Conservation (phyloP, 1,140 invertebrate genomes). For the Drosophila orosa region DNA sequence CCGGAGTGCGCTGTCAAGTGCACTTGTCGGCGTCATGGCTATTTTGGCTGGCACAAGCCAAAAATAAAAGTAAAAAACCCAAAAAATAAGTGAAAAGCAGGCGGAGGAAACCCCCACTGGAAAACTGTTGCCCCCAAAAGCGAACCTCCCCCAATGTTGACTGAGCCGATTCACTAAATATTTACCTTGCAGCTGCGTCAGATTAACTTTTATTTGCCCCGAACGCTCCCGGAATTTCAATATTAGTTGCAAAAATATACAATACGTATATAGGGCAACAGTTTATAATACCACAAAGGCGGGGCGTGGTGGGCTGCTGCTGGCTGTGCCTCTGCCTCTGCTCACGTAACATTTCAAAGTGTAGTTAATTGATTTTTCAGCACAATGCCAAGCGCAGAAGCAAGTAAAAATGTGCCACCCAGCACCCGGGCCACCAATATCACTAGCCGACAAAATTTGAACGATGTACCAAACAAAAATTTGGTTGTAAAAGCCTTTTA, state of each 20-base stretch:
- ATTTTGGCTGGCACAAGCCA: conserved; percentile 68
- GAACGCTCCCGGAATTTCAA: conserved; percentile 70
- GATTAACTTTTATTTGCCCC: conserved; percentile 67
- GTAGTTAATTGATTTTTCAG: conserved; percentile 82
- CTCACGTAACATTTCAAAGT: conserved; percentile 79
- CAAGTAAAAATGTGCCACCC: conserved; percentile 37
- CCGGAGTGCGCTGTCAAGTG: conserved; percentile 75
- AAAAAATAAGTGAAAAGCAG: conserved; percentile 3
- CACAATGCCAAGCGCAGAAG: conserved; percentile 66
- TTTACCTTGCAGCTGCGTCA: conserved; percentile 59
- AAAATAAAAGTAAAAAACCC: not conserved
- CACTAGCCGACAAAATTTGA: conserved; percentile 1
- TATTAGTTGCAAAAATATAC: conserved; percentile 72
- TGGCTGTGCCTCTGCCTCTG: not conserved
- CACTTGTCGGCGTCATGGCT: conserved; percentile 81
- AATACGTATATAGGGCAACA: conserved; percentile 40
- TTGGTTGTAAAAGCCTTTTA: not conserved
- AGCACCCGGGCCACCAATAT: not conserved
- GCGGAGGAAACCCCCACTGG: not conserved
- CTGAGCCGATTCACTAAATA: conserved; percentile 80
- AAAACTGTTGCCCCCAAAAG: conserved; percentile 9
- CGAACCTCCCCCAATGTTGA: conserved; percentile 32
- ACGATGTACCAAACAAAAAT: not conserved
- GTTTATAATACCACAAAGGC: conserved; percentile 43
- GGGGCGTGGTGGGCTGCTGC: not conserved